Conservation (phyloP, 2,888 invertebrate species). For the Lithophane leautieri region DNA sequence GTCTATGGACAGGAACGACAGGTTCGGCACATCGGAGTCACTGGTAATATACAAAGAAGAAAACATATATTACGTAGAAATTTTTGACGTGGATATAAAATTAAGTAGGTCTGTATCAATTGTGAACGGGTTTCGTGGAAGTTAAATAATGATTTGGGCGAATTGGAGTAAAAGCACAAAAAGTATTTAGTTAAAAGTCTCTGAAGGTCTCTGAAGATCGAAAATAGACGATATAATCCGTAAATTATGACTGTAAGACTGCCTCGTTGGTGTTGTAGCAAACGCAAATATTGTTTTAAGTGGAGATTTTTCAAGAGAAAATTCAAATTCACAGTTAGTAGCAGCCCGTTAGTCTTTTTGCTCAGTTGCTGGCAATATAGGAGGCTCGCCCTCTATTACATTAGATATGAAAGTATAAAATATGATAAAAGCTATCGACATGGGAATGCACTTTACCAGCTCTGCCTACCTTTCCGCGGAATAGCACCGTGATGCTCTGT, state of each 20-base stretch:
- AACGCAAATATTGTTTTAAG: neutral
- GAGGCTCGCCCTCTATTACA: too few species aligned
- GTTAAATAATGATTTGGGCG: neutral
- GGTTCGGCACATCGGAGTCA: constrained; percentile 85
- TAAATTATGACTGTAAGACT: neutral
- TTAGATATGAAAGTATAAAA: too few species aligned
- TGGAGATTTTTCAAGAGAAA: too few species aligned
- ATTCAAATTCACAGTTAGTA: too few species aligned
- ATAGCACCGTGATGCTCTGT: neutral
- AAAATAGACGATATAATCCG: neutral
- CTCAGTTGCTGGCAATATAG: too few species aligned
- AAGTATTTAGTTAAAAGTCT: neutral
- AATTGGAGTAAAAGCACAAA: neutral
- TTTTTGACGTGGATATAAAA: neutral
- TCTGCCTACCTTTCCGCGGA: neutral
- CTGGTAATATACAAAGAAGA: constrained; percentile 75
- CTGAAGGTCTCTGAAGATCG: neutral
- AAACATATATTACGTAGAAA: neutral
- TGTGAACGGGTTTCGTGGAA: neutral
- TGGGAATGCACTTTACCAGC: too few species aligned
- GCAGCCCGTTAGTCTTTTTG: too few species aligned
- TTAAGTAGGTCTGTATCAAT: neutral
- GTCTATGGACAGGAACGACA: constrained; percentile 91
- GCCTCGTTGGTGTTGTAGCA: neutral
- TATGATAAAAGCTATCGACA: neutral